Conservation (phyloP, 2,888 invertebrate genomes). For the Metopia argyrocephala region DNA sequence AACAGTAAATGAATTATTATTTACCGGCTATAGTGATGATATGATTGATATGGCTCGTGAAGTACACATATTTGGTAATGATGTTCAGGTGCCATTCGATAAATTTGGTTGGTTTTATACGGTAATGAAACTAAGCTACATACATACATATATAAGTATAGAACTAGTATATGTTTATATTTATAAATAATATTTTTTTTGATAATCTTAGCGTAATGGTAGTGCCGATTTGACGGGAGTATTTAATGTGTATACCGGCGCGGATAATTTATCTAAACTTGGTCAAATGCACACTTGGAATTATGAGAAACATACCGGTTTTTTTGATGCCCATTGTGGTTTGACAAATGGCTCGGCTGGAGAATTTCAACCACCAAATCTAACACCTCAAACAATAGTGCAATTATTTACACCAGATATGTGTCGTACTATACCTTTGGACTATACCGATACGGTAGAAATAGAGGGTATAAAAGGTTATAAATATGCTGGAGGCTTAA, state of each 20-base stretch:
- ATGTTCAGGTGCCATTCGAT: conserved; percentile 84
- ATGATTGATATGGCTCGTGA: conserved; percentile 84
- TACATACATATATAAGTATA: not conserved
- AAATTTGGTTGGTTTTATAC: conserved; percentile 92
- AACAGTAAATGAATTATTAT: conserved; percentile 85
- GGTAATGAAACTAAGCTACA: conserved; percentile 75
- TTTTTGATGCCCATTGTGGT: conserved; percentile 81
- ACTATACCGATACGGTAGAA: conserved; percentile 81
- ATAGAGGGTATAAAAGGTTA: conserved; percentile 83
- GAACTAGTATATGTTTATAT: not conserved
- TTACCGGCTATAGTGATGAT: conserved; percentile 89
- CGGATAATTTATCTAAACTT: conserved; percentile 81
- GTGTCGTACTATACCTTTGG: conserved; percentile 84
- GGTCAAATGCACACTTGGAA: conserved; percentile 88
- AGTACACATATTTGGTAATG: conserved; percentile 80
- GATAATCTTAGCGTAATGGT: conserved; percentile 86
- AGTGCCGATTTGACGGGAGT: conserved; percentile 87
- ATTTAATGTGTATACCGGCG: conserved; percentile 88
- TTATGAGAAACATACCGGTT: conserved; percentile 80
- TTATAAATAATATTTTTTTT: not conserved
- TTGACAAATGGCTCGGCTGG: conserved; percentile 86
- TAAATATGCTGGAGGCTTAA: conserved; percentile 83
- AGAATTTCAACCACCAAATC: conserved; percentile 86
- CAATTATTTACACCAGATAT: conserved; percentile 87
- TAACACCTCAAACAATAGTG: conserved; percentile 80